Evolutionary conservation across 2,888 invertebrate genomes (phyloP).

Genomic region (Lissocephala sabroskyi): DNA sequence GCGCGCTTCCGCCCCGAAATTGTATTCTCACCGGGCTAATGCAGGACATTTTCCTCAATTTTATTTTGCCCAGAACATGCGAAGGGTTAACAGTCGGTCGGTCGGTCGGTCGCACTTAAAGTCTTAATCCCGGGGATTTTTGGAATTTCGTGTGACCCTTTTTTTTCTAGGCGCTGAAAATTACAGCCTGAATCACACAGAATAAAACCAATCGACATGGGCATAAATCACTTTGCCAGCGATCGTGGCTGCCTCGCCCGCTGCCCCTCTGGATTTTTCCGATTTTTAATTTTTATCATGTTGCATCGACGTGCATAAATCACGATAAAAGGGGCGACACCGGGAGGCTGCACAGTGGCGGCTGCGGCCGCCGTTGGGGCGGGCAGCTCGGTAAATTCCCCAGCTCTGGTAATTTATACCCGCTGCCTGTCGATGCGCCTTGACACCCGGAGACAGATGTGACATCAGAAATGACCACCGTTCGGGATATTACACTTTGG

Average conservation of each 20-base stretch:
- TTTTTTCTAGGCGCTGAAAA: conserved; percentile 26
- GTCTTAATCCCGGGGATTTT: no score
- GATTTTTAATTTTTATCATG: conserved; percentile 42
- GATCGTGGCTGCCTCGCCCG: conserved; percentile 45
- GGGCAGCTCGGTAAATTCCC: conserved; percentile 50
- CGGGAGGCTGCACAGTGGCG: not conserved
- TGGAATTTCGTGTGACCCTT: no score
- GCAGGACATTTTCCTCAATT: not conserved
- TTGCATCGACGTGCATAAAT: conserved; percentile 49
- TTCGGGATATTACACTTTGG: conserved; percentile 16
- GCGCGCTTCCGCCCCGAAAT: conserved; percentile 4
- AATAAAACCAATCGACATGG: conserved; percentile 35
- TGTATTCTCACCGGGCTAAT: not conserved
- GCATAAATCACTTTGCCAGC: conserved; percentile 47
- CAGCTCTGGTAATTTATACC: conserved; percentile 47
- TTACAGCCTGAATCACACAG: conserved; percentile 24
- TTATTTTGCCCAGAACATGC: not conserved
- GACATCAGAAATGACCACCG: conserved; percentile 43
- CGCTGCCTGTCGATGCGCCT: conserved; percentile 6
- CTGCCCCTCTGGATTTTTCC: conserved; percentile 9
- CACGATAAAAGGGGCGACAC: conserved; percentile 25
- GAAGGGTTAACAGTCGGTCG: no score
- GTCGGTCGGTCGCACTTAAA: not conserved
- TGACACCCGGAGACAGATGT: conserved; percentile 45
- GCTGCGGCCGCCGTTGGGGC: conserved; percentile 17